phyloP scores from a whole-genome alignment of 2,797 vertebrate genomes.

The Rousettus madagascariensis region DNA sequence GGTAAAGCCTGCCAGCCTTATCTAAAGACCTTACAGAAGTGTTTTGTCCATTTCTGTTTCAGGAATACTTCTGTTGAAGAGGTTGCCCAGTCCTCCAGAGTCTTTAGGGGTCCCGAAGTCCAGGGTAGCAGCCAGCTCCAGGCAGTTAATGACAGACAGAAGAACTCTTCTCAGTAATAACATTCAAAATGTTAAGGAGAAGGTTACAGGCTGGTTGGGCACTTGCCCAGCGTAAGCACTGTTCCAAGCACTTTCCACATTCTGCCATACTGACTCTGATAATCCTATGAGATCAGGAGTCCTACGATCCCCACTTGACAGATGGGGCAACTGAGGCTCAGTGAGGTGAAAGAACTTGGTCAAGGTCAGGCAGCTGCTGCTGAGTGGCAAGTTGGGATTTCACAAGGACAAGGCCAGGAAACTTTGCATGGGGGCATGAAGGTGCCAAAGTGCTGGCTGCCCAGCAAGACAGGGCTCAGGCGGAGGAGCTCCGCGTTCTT shows the following conservation, averaged over 20 bases:
- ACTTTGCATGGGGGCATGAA: not conserved
- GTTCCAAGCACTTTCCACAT: too few relatives aligned
- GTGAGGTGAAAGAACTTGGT: not conserved
- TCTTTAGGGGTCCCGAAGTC: not conserved
- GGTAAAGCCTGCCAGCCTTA: not conserved
- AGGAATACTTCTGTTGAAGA: not conserved
- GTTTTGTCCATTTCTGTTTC: not conserved
- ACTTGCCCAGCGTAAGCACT: not conserved
- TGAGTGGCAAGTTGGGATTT: not conserved
- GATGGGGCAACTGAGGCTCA: not conserved
- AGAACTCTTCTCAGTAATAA: not conserved
- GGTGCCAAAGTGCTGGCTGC: not conserved
- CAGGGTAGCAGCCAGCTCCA: not conserved
- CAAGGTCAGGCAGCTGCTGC: too few relatives aligned
- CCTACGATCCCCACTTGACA: not conserved
- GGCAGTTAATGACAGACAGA: not conserved
- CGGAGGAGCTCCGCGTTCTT: rapidly evolving
- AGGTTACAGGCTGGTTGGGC: not conserved
- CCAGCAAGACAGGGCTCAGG: not conserved
- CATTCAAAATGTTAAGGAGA: not conserved
- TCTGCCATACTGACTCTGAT: not conserved
- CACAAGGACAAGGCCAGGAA: not conserved
- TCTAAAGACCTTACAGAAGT: not conserved
- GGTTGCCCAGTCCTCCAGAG: not conserved
- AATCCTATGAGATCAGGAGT: not conserved